Evolutionary conservation across 1,140 invertebrate genomes (phyloP).

Genomic region (Rhizoglyphus robini): DNA sequence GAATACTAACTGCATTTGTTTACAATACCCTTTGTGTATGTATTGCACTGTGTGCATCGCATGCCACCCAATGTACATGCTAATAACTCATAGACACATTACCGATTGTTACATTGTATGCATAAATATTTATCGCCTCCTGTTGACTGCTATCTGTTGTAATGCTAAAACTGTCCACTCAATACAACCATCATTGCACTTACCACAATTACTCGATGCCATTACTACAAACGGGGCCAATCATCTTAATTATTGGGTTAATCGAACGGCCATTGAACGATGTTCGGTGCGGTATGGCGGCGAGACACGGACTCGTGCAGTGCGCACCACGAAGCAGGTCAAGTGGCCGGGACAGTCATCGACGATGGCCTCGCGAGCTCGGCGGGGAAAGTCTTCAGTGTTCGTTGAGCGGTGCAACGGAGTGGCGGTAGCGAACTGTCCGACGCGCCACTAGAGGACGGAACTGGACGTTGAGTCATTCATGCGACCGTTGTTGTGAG

Average conservation of each 20-base stretch:
- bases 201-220: too few species aligned
- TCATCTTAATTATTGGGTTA: too few species aligned
- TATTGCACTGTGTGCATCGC: too few species aligned
- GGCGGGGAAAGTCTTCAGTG: neutral
- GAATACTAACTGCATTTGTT: neutral
- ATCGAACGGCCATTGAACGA: too few species aligned
- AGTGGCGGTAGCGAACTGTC: neutral
- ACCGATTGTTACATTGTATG: neutral
- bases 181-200: neutral
- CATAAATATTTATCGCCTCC: neutral
- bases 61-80: too few species aligned
- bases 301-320: too few species aligned
- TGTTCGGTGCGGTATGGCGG: too few species aligned
- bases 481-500: too few species aligned
- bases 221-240: too few species aligned
- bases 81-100: neutral
- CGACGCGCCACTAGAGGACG: neutral
- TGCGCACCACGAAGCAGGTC: neutral
- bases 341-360: neutral
- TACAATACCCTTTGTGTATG: too few species aligned
- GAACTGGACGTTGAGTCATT: too few species aligned
- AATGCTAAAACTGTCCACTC: too few species aligned
- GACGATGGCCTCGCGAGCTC: neutral
- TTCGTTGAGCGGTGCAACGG: neutral
- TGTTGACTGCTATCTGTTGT: neutral